Evolutionary conservation across 2,888 invertebrate genomes (phyloP), one percentile per base, ranked within the genome.

Genomic region (Hyposoter dolosus): DNA sequence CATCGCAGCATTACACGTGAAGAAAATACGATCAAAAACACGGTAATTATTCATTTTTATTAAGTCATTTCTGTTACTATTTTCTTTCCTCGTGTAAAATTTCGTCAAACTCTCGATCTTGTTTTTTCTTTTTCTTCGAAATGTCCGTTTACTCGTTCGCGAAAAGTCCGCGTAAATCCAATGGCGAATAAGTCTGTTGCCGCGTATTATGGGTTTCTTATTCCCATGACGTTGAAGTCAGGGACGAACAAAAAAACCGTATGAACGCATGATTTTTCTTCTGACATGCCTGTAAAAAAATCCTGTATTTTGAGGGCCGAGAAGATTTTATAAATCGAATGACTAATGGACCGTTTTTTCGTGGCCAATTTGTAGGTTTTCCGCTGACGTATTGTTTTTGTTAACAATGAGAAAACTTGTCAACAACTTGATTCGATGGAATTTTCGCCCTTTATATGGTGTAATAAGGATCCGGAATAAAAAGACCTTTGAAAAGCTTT

Each of bases 141-240:
- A 23, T 43, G 43, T 43, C 60, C 43, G 23, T 74, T 40, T 10
- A 74, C 28, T 66, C 65, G 40, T 77, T 53, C 23, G 53, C 19
- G 12, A 40, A 53, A 66, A 32, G 47, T 76, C 28, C 17, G 60
- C 63, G 53, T 35, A 19, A 28, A 15, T 53, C 40, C 50, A 53
- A 66, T 17, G 53, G 17, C 19, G 53, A 23, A 77, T 7, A 63
- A 47, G 28, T 69, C 68, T 79, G 78, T 63, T 71, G 60, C 23
- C 53, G 50, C 47, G 40, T 47, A 35, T 71, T 74, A 66, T n/a
- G n/a, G n/a, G 23, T 53, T 71, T 40, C 74, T 80, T 80, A 65
- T 65, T 40, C 35, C 12, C 10, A 40, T 12, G n/a, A 40, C 60
- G 47, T 71, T 17, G 19, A 23, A 9, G n/a, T 56, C 9, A 56